phyloP scores from a whole-genome alignment of 2,888 invertebrate species.

The Rhopalosiphum nymphaeae region DNA sequence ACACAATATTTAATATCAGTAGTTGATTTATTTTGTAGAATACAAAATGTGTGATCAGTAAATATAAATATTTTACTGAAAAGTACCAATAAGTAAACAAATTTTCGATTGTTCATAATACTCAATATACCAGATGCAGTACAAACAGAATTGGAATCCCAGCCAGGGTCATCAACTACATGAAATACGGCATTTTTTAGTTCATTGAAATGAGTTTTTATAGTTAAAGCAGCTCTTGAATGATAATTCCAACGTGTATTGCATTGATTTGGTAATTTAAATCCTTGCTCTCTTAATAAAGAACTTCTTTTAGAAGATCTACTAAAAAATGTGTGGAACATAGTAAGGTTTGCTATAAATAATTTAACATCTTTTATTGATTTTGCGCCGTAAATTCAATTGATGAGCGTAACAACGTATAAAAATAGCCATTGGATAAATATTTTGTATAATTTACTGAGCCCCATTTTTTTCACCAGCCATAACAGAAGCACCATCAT shows the following conservation, averaged over 20 bases:
- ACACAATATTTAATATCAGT: slow-evolving; percentile 32
- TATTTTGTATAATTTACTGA: too few relatives aligned
- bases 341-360: slow-evolving; percentile 55
- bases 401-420: too few relatives aligned
- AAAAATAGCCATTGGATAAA: too few relatives aligned
- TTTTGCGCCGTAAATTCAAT: too few relatives aligned
- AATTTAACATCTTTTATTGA: slow-evolving; percentile 54
- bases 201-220: slow-evolving; percentile 55
- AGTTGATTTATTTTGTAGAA: slow-evolving; percentile 38
- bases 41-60: slow-evolving; percentile 34
- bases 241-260: slow-evolving; percentile 58
- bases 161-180: slow-evolving; percentile 16
- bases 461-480: too few relatives aligned
- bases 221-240: slow-evolving; percentile 45
- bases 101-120: slow-evolving; percentile 7
- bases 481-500: too few relatives aligned
- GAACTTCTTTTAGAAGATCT: slow-evolving; percentile 42
- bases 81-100: slow-evolving; percentile 40
- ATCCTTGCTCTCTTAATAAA: slow-evolving; percentile 44
- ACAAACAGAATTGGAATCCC: slow-evolving; percentile 3
- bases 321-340: slow-evolving; percentile 59
- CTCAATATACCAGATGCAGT: slow-evolving; percentile 17
- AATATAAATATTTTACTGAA: slow-evolving; percentile 52
- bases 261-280: slow-evolving; percentile 53
- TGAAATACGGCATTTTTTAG: slow-evolving; percentile 33